Conservation (phyloP, 1,140 invertebrate genomes). For the Calliopsis andreniformis region DNA sequence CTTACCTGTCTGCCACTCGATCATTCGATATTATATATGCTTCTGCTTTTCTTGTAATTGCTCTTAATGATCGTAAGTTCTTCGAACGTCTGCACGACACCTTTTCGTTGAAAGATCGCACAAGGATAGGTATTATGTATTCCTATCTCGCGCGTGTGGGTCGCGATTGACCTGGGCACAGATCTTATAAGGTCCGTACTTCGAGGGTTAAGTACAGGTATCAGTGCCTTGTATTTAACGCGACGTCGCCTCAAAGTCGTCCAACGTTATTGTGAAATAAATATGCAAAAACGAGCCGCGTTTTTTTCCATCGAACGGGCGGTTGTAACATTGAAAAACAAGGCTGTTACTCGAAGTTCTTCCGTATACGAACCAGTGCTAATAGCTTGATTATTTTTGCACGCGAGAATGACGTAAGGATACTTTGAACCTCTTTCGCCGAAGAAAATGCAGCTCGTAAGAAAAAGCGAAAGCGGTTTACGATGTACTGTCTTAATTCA, state of each 20-base stretch:
- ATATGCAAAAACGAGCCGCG: not conserved
- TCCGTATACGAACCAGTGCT: not conserved
- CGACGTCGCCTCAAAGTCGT: not conserved
- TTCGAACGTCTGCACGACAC: not conserved
- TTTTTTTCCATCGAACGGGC: not conserved
- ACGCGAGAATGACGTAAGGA: not conserved
- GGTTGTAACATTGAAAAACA: not conserved
- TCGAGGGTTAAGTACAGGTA: no score
- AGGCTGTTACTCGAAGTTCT: not conserved
- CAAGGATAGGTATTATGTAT: no score
- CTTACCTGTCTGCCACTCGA: conserved; percentile 19
- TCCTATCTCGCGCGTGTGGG: no score
- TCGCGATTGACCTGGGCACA: no score
- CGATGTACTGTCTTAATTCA: not conserved
- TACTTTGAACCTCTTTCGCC: not conserved
- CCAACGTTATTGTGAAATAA: not conserved
- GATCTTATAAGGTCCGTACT: no score
- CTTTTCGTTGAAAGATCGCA: not conserved
- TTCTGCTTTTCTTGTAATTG: conserved; percentile 27
- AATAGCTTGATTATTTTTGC: not conserved
- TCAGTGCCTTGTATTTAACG: not conserved
- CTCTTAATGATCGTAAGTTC: not conserved
- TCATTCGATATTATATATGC: conserved; percentile 26
- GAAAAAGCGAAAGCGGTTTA: conserved; percentile 1
- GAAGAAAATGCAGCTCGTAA: not conserved